These are phyloP conservation scores for Hoplostethus atlanticus DNA, from an alignment of 2,797 vertebrate species.

Conservation along the genomic window DNA sequence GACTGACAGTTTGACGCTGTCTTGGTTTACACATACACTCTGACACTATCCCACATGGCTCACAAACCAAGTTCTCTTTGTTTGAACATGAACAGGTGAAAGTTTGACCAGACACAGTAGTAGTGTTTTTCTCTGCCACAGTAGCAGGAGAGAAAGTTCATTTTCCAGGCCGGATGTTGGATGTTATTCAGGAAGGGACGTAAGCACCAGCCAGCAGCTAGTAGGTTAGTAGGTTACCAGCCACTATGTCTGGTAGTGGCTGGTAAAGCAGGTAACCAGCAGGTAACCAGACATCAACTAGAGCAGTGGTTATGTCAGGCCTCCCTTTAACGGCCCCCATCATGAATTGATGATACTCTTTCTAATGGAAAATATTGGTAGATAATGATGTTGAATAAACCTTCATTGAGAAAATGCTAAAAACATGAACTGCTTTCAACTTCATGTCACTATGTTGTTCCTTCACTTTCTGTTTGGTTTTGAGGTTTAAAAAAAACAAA, in stretches of 20 bases:
- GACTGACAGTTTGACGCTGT: not conserved
- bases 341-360: too few relatives aligned
- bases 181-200: constrained; percentile 16
- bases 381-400: too few relatives aligned
- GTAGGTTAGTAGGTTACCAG: not conserved
- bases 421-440: too few relatives aligned
- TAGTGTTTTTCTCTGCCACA: constrained; percentile 30
- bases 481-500: too few relatives aligned
- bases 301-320: too few relatives aligned
- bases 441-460: too few relatives aligned
- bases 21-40: constrained; percentile 15
- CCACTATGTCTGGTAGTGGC: not conserved
- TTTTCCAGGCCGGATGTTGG: not conserved
- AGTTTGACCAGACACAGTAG: constrained; percentile 1
- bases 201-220: not conserved
- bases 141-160: not conserved
- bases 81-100: not conserved
- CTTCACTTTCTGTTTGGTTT: too few relatives aligned
- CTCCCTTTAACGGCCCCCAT: too few relatives aligned
- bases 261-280: too few relatives aligned
- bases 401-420: too few relatives aligned
- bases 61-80: constrained; percentile 37
- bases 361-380: too few relatives aligned
- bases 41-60: constrained; percentile 52
- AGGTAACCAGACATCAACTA: too few relatives aligned